Evolutionary conservation across 2,888 invertebrate species (phyloP).

Genomic region (Amblyjoppa fuscipennis): DNA sequence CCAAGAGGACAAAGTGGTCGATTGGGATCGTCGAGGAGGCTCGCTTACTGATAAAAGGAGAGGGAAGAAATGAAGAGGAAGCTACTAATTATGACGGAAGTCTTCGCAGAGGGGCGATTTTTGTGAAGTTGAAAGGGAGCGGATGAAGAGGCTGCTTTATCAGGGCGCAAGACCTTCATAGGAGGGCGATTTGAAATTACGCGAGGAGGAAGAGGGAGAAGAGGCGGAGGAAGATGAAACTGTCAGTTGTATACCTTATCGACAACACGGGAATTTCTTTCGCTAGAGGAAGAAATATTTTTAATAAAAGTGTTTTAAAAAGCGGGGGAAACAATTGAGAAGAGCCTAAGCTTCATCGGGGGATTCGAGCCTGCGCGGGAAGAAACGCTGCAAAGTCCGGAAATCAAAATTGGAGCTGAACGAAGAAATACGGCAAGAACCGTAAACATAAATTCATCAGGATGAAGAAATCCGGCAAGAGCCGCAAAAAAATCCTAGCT

Average conservation of each 20-base stretch:
- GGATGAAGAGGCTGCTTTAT: neutral
- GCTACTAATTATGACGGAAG: neutral
- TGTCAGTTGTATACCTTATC: neutral
- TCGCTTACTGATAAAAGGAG: neutral
- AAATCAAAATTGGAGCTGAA: too few species aligned
- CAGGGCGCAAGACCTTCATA: neutral
- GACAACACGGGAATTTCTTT: neutral
- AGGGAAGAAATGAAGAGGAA: slow-evolving; percentile 12
- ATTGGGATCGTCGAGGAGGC: neutral
- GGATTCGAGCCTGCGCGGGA: too few species aligned
- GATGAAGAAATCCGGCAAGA: too few species aligned
- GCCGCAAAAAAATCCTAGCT: too few species aligned
- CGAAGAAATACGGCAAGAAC: too few species aligned
- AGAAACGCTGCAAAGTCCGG: too few species aligned
- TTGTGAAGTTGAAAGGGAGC: neutral
- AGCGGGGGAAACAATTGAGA: neutral
- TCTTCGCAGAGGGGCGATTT: neutral
- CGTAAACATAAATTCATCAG: too few species aligned
- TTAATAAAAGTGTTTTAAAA: neutral
- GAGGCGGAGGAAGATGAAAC: neutral
- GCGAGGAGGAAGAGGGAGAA: neutral
- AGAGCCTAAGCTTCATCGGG: too few species aligned
- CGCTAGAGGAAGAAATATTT: neutral
- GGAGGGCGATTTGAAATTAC: neutral
- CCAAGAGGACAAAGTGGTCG: neutral